Evolutionary conservation across 2,888 invertebrate species (phyloP).

Genomic region (Papilio gigon): DNA sequence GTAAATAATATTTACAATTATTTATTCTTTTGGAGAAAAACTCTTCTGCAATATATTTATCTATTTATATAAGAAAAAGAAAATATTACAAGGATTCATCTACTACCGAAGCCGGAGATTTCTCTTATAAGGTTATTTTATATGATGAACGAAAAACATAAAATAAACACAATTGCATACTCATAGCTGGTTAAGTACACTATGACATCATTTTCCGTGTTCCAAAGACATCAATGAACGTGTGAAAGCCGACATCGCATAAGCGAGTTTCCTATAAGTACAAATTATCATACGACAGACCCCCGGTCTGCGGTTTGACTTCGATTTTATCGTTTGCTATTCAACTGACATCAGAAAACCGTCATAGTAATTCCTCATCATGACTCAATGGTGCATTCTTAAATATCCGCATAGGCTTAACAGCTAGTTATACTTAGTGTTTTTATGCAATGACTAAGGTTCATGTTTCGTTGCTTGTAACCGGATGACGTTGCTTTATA

Average conservation of each 20-base stretch:
- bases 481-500: background rate
- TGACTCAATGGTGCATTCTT: constrained; percentile 44
- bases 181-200: background rate
- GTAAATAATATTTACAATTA: too few relatives aligned
- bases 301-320: constrained; percentile 36
- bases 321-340: constrained; percentile 48
- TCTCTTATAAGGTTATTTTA: too few relatives aligned
- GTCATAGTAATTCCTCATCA: constrained; percentile 48
- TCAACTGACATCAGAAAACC: constrained; percentile 46
- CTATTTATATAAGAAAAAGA: too few relatives aligned
- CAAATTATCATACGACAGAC: constrained; percentile 37
- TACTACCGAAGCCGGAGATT: too few relatives aligned
- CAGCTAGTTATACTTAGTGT: background rate
- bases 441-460: background rate
- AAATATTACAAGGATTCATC: too few relatives aligned
- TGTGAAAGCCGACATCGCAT: constrained; percentile 43
- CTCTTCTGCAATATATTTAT: too few relatives aligned
- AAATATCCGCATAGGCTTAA: constrained; percentile 21
- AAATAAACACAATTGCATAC: background rate
- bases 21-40: too few relatives aligned
- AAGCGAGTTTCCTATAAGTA: constrained; percentile 38
- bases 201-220: constrained; percentile 37
- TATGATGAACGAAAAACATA: too few relatives aligned
- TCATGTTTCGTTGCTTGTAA: background rate
- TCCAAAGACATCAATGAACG: constrained; percentile 32